A percentile compares a stretch with the other conserved stretches of the same genome.
Conservation (phyloP, 2,113 vertebrate genomes). For the Mus pahari region DNA sequence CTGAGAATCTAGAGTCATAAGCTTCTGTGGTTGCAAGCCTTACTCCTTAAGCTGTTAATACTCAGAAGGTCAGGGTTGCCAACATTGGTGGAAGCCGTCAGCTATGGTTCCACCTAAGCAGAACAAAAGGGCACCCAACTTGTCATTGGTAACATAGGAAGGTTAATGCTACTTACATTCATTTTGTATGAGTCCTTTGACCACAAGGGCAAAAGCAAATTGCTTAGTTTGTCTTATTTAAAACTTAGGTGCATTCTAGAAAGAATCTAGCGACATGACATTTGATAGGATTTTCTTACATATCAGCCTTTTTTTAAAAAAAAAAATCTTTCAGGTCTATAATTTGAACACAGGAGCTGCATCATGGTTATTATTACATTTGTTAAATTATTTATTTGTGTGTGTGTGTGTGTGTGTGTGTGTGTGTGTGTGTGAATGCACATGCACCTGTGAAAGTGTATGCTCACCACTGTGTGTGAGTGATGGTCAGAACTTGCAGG, state of each 20-base stretch:
- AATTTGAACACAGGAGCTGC: background rate
- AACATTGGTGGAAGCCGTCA: background rate
- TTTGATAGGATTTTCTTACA: conserved; percentile 56
- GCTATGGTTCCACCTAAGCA: background rate
- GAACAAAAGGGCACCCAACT: background rate
- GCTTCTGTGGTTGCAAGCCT: background rate
- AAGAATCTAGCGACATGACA: background rate
- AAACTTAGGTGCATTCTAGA: background rate
- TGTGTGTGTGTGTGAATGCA: background rate
- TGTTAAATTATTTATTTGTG: background rate
- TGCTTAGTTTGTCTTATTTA: conserved; percentile 14
- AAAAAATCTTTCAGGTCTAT: background rate
- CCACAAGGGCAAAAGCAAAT: background rate
- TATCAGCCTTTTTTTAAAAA: background rate
- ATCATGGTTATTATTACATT: background rate
- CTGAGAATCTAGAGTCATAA: background rate
- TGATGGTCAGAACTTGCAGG: background rate
- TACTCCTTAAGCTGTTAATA: background rate
- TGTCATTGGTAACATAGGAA: background rate
- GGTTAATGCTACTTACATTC: background rate
- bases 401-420: background rate
- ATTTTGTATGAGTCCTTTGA: background rate
- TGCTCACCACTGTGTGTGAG: background rate
- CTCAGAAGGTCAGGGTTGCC: background rate
- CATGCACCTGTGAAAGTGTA: background rate